Evolutionary conservation across 2,797 vertebrate species (phyloP).

Genomic region (Selene dorsalis): DNA sequence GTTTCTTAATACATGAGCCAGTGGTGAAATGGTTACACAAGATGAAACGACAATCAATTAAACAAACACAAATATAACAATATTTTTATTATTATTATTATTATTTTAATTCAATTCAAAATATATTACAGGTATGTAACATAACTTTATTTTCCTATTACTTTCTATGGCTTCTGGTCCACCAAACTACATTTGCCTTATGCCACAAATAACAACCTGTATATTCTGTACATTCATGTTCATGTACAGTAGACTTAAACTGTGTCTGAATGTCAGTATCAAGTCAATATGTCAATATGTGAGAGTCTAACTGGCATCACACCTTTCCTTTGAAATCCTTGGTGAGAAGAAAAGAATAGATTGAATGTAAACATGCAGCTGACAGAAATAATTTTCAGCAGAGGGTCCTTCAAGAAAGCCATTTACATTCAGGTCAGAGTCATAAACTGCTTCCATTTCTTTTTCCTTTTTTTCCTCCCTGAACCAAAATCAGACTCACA

Average conservation of each 20-base stretch:
- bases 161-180: not conserved
- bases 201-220: not conserved
- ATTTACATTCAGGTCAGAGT: slow-evolving; percentile 61
- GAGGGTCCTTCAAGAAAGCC: slow-evolving; percentile 25
- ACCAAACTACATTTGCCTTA: no score
- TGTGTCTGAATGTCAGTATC: slow-evolving; percentile 21
- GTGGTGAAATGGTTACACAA: not conserved
- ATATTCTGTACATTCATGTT: not conserved
- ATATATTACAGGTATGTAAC: no score
- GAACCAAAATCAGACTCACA: slow-evolving; percentile 35
- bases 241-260: not conserved
- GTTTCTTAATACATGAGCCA: no score
- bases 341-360: slow-evolving; percentile 34
- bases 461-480: not conserved
- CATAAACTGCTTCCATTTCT: slow-evolving; percentile 22
- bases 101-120: no score
- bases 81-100: no score
- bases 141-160: no score
- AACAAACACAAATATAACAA: not conserved
- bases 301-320: slow-evolving; percentile 41
- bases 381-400: slow-evolving; percentile 32
- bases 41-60: not conserved
- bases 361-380: slow-evolving; percentile 49
- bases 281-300: no score
- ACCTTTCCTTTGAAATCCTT: slow-evolving; percentile 35